Conservation (phyloP, 1,140 invertebrate species). For the Globodera rostochiensis region DNA sequence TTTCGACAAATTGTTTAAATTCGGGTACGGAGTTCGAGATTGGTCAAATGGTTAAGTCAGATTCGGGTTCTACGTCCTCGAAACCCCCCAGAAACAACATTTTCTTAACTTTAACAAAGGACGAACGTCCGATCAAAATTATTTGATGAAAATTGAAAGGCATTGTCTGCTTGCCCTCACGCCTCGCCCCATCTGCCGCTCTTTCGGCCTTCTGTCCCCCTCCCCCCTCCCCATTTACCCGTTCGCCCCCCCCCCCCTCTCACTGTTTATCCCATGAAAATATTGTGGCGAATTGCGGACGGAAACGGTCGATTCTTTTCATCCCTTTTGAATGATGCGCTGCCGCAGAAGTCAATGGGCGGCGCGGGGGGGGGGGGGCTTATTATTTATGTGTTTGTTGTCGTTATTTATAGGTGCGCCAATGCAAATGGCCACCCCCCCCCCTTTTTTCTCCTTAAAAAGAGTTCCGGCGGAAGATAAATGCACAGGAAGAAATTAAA, state of each 20-base stretch:
- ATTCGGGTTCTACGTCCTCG: no score
- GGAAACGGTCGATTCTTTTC: background rate
- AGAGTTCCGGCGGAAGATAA: background rate
- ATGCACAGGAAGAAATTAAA: no score
- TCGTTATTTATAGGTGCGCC: slow-evolving; percentile 12
- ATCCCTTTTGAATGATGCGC: background rate
- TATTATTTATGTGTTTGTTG: slow-evolving; percentile 14
- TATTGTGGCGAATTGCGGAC: background rate
- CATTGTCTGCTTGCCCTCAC: no score
- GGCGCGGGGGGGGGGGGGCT: background rate
- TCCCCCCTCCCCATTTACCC: background rate
- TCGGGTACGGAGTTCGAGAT: no score
- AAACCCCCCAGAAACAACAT: no score
- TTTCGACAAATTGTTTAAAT: no score
- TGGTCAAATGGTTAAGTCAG: no score
- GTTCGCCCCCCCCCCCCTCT: background rate
- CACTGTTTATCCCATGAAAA: background rate
- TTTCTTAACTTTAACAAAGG: no score
- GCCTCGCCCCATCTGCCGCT: background rate
- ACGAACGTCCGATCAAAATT: no score
- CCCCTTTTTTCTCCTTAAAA: background rate
- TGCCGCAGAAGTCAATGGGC: background rate
- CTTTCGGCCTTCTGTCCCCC: background rate
- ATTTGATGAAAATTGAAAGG: no score
- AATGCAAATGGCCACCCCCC: background rate